Conservation (phyloP, 1,140 invertebrate species). For the Planococcus citri region DNA sequence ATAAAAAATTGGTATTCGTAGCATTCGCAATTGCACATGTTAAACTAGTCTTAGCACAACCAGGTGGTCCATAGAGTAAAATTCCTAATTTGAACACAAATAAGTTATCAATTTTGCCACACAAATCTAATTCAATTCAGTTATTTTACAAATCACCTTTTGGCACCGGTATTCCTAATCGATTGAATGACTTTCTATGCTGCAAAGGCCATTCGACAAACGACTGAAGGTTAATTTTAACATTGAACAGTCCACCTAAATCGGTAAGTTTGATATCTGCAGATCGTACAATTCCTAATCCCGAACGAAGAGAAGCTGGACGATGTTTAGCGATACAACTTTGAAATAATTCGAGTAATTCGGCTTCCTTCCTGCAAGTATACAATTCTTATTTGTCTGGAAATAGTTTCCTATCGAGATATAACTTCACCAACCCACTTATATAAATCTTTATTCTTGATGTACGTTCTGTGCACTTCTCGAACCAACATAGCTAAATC, state of each 20-base stretch:
- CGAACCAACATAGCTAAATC: constrained; percentile 37
- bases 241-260: constrained; percentile 49
- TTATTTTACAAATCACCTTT: constrained; percentile 35
- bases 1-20: constrained; percentile 45
- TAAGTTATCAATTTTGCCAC: constrained; percentile 1
- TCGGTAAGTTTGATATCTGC: constrained; percentile 37
- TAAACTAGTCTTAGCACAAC: constrained; percentile 60
- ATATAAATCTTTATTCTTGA: constrained; percentile 20
- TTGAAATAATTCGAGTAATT: not conserved
- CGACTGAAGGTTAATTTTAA: constrained; percentile 48
- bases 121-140: constrained; percentile 19
- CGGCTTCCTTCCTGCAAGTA: constrained; percentile 15
- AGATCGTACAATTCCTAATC: constrained; percentile 33
- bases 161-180: constrained; percentile 45
- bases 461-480: constrained; percentile 31
- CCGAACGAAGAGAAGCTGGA: constrained; percentile 42
- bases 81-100: constrained; percentile 44
- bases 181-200: constrained; percentile 44
- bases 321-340: constrained; percentile 25
- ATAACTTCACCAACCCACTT: not conserved
- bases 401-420: not conserved
- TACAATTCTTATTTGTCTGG: not conserved
- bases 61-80: constrained; percentile 61
- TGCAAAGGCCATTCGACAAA: constrained; percentile 50
- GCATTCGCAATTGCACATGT: constrained; percentile 50